These are phyloP conservation scores for Onchidella celtica DNA, from an alignment of 2,888 invertebrate species.

Conservation along the genomic window DNA sequence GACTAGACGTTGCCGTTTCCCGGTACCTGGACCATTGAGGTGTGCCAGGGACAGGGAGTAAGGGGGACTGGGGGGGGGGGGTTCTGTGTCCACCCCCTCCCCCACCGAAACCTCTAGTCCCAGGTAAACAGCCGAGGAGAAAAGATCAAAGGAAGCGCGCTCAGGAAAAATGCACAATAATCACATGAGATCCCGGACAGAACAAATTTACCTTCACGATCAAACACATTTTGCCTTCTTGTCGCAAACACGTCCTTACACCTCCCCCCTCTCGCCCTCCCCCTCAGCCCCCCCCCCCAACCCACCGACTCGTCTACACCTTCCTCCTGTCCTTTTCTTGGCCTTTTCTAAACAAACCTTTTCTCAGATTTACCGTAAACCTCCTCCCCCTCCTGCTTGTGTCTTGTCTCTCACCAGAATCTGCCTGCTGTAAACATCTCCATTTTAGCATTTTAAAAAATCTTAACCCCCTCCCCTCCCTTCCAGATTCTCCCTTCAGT, in stretches of 20 bases:
- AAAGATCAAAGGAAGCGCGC: conserved; percentile 56
- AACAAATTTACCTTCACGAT: conserved; percentile 61
- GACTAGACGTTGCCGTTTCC: no score
- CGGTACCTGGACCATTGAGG: conserved; percentile 8
- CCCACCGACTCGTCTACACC: background rate
- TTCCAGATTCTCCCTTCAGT: no score
- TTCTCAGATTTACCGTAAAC: background rate
- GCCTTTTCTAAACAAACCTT: background rate
- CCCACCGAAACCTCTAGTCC: no score
- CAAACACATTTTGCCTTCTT: conserved; percentile 54
- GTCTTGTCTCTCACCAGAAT: background rate
- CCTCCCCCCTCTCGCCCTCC: background rate
- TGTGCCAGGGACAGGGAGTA: conserved; percentile 7
- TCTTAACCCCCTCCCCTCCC: no score
- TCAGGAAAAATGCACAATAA: conserved; percentile 60
- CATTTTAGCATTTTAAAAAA: no score
- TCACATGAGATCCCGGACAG: conserved; percentile 60
- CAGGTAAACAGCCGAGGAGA: conserved; percentile 51
- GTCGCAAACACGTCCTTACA: conserved; percentile 50
- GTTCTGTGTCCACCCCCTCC: no score
- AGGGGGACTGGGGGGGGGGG: background rate
- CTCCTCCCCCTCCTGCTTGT: background rate
- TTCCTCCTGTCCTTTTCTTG: background rate
- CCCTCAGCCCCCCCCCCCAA: background rate
- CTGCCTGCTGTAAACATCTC: no score